Base-by-base conservation (phyloP, 2,797 vertebrate species). In the Bryconaethiops microstoma region DNA sequence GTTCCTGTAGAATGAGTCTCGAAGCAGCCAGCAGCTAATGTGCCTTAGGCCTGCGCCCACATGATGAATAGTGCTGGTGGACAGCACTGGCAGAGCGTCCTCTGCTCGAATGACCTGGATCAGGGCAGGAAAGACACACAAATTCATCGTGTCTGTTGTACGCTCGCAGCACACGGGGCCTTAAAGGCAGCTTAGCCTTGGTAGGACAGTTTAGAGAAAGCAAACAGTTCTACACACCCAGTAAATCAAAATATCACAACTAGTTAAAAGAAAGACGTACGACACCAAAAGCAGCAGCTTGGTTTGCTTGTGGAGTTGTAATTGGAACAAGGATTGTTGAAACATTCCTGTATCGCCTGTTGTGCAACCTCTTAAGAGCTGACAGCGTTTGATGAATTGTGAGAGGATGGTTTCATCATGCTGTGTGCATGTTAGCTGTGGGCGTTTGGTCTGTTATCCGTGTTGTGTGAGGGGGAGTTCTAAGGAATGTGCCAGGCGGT, bases 401-500 rank as follows among this genome's bases (percentile, higher is more conserved):
- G 7, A 25, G 39, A 19, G 71, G n/a, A 16, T 42, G 19, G 71
- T 74, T 74, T 59, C 52, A 40, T 29, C 52, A 59, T 74, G 5
- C 50, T 74, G 54, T 42, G 29, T 39, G 54, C 17, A 29, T 73
- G 54, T 57, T 25, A 59, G 23, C 59, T 19, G 48, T 67, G 29
- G 60, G 39, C 40, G 35, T 79, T 50, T 75, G 62, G 57, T 75
- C 45, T 78, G 23, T 69, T 69, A 48, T 70, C 65, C 62, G 39
- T 50, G 45, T 64, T 65, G 74, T 81, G 80, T 75, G 35, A 68
- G 54, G 77, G 35, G 67, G 48, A 21, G 74, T 50, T 69, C 39
- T 76, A 21, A 55, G 83, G 73, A 84, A 79, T 85, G 82, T 84
- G 59, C 64, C 75, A 29, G 74, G 77, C 70, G 55, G 78, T 71